These are phyloP conservation scores for Gavialis gangeticus DNA, from an alignment of 2,113 vertebrate species.

Conservation along the genomic window DNA sequence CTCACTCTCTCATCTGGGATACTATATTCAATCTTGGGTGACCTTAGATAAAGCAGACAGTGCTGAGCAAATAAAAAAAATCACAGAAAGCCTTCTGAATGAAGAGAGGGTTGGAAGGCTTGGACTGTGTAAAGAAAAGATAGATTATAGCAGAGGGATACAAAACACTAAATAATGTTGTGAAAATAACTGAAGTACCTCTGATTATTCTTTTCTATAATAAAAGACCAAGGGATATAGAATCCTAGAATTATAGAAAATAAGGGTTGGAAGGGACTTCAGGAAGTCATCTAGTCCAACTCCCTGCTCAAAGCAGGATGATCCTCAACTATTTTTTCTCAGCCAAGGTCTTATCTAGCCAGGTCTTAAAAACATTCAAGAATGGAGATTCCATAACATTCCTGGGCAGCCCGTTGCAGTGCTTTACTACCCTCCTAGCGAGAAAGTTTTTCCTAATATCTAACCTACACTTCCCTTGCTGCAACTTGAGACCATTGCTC, in stretches of 20 bases:
- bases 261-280: neutral
- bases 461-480: neutral
- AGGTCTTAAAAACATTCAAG: too few species aligned
- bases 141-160: neutral
- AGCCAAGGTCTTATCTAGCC: too few species aligned
- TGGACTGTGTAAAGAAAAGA: neutral
- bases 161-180: neutral
- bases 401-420: too few species aligned
- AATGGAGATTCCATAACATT: too few species aligned
- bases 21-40: neutral
- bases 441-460: neutral
- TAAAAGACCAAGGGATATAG: neutral
- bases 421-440: too few species aligned
- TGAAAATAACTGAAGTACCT: neutral
- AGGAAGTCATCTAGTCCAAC: neutral
- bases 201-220: neutral
- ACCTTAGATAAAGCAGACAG: neutral
- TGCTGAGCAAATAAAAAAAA: neutral
- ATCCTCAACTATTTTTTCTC: too few species aligned
- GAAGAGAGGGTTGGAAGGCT: neutral
- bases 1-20: rapidly evolving
- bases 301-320: neutral
- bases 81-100: neutral
- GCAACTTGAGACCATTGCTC: neutral
- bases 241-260: too few species aligned